These are phyloP conservation scores for Drosophila sp. DNA, from an alignment of 1,140 invertebrate species.

Conservation along the genomic window DNA sequence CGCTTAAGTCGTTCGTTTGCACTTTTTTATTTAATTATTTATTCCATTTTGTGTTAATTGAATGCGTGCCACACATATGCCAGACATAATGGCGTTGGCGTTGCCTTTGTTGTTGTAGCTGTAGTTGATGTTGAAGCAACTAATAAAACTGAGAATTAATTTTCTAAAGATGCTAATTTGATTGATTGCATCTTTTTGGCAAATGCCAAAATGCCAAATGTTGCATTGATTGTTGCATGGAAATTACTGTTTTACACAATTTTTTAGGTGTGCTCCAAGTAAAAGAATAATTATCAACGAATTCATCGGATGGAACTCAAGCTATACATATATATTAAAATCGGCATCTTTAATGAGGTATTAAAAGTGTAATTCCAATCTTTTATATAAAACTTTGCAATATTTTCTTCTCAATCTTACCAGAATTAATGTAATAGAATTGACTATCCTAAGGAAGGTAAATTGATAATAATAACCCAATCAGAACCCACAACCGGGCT, in stretches of 20 bases:
- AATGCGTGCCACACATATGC: constrained; percentile 52
- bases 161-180: constrained; percentile 52
- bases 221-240: constrained; percentile 18
- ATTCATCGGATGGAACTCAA: not conserved
- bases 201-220: constrained; percentile 59
- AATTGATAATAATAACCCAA: too few species aligned
- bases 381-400: too few species aligned
- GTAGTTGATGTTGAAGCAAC: constrained; percentile 5
- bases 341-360: too few species aligned
- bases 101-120: constrained; percentile 1
- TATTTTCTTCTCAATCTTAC: too few species aligned
- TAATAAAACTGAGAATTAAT: constrained; percentile 60
- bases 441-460: too few species aligned
- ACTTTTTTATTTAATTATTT: constrained; percentile 49
- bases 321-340: too few species aligned
- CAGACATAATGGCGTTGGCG: constrained; percentile 56
- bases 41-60: constrained; percentile 59
- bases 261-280: not conserved
- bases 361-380: too few species aligned
- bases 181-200: constrained; percentile 54
- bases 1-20: constrained; percentile 51
- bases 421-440: too few species aligned
- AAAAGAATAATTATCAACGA: not conserved
- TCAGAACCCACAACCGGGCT: too few species aligned
- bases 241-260: not conserved